phyloP scores from a whole-genome alignment of 2,113 vertebrate genomes.

The Mustela nigripes region DNA sequence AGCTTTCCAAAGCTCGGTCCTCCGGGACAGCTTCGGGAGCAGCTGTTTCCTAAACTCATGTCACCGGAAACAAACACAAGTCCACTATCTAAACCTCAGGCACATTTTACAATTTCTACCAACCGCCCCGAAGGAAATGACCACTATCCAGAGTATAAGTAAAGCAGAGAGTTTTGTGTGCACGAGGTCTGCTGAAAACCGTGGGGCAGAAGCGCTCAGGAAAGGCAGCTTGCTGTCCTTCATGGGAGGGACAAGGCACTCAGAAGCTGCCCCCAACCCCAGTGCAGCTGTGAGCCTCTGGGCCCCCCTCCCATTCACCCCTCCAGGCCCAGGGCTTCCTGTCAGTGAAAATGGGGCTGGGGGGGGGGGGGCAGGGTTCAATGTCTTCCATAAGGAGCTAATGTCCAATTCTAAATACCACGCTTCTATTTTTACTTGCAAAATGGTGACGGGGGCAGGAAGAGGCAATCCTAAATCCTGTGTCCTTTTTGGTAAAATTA shows the following conservation, averaged over 20 bases:
- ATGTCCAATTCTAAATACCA: not conserved
- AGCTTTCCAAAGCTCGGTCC: not conserved
- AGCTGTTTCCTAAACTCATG: slow-evolving; percentile 64
- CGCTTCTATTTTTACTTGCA: slow-evolving; percentile 34
- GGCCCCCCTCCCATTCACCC: too few species aligned
- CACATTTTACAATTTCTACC: slow-evolving; percentile 58
- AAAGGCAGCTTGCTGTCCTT: too few species aligned
- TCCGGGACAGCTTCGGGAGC: slow-evolving; percentile 76
- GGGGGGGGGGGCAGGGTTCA: accelerated
- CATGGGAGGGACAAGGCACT: accelerated
- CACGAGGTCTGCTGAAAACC: not conserved
- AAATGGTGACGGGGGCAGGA: not conserved
- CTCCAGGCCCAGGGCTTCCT: not conserved
- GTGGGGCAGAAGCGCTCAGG: not conserved
- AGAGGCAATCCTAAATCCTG: slow-evolving; percentile 2
- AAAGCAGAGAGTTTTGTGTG: slow-evolving; percentile 8
- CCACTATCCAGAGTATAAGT: slow-evolving; percentile 15
- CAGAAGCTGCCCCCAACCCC: not conserved
- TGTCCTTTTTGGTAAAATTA: not conserved
- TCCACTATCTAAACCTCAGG: slow-evolving; percentile 31
- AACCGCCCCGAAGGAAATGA: slow-evolving; percentile 74
- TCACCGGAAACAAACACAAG: slow-evolving; percentile 81
- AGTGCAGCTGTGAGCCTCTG: not conserved
- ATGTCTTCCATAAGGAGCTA: not conserved
- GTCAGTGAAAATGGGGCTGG: not conserved